phyloP scores from a whole-genome alignment of 1,140 invertebrate species.

The Drosophila ercepeae region DNA sequence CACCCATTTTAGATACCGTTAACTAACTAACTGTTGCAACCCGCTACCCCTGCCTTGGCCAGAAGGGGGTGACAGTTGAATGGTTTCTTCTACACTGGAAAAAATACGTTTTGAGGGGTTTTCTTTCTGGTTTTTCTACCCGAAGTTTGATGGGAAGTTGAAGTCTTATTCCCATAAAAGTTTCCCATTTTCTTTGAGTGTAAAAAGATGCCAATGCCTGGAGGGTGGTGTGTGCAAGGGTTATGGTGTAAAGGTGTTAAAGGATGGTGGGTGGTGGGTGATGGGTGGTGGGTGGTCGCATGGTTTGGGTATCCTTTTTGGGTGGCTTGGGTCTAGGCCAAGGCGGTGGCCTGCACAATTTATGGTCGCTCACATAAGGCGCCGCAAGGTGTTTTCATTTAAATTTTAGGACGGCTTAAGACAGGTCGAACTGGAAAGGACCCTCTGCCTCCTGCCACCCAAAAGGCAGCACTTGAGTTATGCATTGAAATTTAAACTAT shows the following conservation, averaged over 20 bases:
- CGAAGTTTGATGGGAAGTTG: no score
- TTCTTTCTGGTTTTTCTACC: no score
- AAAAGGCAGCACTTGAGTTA: slow-evolving; percentile 47
- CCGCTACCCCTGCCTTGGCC: not conserved
- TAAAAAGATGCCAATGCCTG: not conserved
- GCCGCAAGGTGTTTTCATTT: slow-evolving; percentile 66
- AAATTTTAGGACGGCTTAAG: slow-evolving; percentile 67
- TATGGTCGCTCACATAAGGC: slow-evolving; percentile 57
- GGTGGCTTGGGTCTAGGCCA: slow-evolving; percentile 1
- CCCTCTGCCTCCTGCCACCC: not conserved
- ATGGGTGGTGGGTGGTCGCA: not conserved
- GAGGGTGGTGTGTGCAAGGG: not conserved
- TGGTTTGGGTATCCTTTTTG: no score
- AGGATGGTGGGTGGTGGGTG: not conserved
- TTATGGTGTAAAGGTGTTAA: not conserved
- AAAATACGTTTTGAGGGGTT: no score
- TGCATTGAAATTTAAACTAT: slow-evolving; percentile 68
- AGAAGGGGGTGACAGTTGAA: not conserved
- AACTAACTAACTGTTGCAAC: slow-evolving; percentile 72
- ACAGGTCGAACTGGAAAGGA: slow-evolving; percentile 26
- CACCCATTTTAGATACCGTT: slow-evolving; percentile 61
- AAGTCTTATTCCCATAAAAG: no score
- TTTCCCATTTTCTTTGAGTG: not conserved
- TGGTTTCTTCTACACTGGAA: not conserved
- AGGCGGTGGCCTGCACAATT: slow-evolving; percentile 55